Evolutionary conservation across 2,888 invertebrate genomes (phyloP), one percentile per base, ranked within the genome.

Genomic region (Melolontha melolontha): DNA sequence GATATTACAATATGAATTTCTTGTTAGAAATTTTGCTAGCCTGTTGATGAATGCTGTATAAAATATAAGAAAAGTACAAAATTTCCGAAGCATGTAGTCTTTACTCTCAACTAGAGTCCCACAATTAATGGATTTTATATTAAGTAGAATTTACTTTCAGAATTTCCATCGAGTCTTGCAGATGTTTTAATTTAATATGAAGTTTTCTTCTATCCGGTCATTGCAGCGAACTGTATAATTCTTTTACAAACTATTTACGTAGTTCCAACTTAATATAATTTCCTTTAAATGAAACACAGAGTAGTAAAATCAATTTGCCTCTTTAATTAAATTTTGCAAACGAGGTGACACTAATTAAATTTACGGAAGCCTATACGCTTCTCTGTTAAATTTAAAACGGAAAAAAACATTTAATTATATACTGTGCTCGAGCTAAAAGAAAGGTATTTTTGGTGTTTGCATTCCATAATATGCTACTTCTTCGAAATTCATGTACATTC

Each of bases 291-390:
- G 50, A 50, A 50, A 50, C 27, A 27, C 27, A 17, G 27, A 50
- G 50, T 27, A 22, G 22, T 27, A 50, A 50, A 50, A 50, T 50
- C 50, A 50, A 50, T 50, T 50, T 50, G 27, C 11, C 27, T 50
- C n/a, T 27, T 50, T 50, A 50, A 50, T 50, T 50, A 50, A 22
- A 27, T 50, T 50, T 17, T 50, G 34, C 17, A 27, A 50, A 50
- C 50, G 27, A 27, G n/a, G 50, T 27, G 17, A 27, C 50, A 50
- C 27, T 27, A 50, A 50, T 50, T 17, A 50, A 50, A 50, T 50
- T 27, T 50, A 50, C 27, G 14, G 47, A n/a, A 47, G 47, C 16
- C 44, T 44, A 44, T 16, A 44, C 16, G 44, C 12, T 44, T 44
- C 12, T 44, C 34, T 34, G 34, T 34, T 34, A 34, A 34, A 34